Evolutionary conservation across 1,140 invertebrate genomes (phyloP).

Genomic region (Procambarus clarkii): DNA sequence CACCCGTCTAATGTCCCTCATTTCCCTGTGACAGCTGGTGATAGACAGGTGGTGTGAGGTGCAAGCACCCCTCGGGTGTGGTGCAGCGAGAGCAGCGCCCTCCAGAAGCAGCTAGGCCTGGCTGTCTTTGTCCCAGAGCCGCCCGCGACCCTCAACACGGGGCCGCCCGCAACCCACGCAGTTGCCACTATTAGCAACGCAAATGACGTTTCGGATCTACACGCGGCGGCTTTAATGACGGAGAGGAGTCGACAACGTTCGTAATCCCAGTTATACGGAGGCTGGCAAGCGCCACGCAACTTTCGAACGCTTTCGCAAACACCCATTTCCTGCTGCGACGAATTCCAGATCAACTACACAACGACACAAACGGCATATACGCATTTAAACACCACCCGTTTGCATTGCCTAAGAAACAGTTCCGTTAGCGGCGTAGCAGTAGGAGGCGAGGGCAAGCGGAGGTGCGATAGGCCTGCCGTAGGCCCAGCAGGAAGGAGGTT

Average conservation of each 20-base stretch:
- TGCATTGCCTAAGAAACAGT: no score
- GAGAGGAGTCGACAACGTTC: neutral
- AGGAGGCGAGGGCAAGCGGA: neutral
- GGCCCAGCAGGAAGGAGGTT: no score
- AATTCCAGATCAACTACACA: neutral
- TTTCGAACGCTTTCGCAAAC: neutral
- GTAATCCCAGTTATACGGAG: neutral
- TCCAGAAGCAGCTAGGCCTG: neutral
- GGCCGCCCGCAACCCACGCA: conserved; percentile 15
- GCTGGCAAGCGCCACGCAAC: neutral
- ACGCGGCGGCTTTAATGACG: neutral
- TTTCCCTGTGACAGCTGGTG: conserved; percentile 28
- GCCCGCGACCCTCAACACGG: conserved; percentile 33
- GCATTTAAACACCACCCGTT: neutral
- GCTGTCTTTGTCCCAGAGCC: conserved; percentile 37
- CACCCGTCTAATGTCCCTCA: neutral
- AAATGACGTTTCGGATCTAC: conserved; percentile 18
- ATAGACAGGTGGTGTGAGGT: neutral
- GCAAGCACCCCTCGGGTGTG: neutral
- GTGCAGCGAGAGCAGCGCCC: neutral
- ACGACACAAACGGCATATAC: neutral
- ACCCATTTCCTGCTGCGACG: neutral
- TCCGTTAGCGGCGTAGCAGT: no score
- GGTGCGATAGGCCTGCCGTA: no score
- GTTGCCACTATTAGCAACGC: conserved; percentile 50